Evolutionary conservation across 2,888 invertebrate genomes (phyloP), one percentile per base, ranked within the genome.

Genomic region (Pteria penguin): DNA sequence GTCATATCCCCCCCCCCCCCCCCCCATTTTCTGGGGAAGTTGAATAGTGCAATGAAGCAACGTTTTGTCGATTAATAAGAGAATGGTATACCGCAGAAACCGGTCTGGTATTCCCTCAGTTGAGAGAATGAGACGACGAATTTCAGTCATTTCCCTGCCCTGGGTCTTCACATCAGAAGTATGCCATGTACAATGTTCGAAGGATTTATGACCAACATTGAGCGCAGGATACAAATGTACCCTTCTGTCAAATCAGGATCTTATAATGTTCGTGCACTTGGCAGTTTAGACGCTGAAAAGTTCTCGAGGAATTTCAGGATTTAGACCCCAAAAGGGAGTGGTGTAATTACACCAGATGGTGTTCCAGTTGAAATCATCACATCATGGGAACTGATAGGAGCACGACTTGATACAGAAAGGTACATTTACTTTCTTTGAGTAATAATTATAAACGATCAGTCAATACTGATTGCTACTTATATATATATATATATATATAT

Each of bases 31-130:
- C n/a, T n/a, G n/a, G n/a, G n/a, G n/a, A n/a, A n/a, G n/a, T n/a
- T n/a, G n/a, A n/a, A n/a, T n/a, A n/a, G n/a, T n/a, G n/a, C n/a
- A n/a, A n/a, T n/a, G n/a, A n/a, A 29, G 68, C 68, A 5, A 26
- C 29, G 8, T 68, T 68, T 22, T 66, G 31, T 24, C 27, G 14
- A 11, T 52, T 66, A 24, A 26, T 66, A 18, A 4, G 61, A 5
- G 29, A 60, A 8, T 73, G 73, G 73, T 80, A 65, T 60, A 63
- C 60, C 33, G 80, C 77, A 22, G 77, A 80, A 29, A 77, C 77
- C 33, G 65, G 70, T 2, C 67, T 68, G 1, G 74, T 68, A 22
- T 52, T 68, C 36, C 27, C 31, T 14, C 68, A 61, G 5, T 22
- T 68, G 8, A 54, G 31, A 24, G 11, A 68, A 55, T 61, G 31